Base-by-base conservation (phyloP, 2,888 invertebrate species). In the Leucophenga maculata region DNA sequence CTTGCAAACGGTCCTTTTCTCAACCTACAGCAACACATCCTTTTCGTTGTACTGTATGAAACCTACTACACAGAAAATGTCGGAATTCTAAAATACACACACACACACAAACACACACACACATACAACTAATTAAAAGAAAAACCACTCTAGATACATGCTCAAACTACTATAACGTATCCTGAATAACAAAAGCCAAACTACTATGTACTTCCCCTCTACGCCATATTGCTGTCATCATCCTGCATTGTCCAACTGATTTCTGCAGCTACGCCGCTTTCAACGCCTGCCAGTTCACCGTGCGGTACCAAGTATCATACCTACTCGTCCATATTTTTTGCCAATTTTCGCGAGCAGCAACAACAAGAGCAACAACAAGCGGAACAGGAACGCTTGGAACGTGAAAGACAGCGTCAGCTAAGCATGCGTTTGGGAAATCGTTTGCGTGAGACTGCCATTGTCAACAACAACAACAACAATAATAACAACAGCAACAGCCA, bases 261-360 rank as follows among this genome's bases (percentile, higher is more conserved):
- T 26, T 39, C 71, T 66, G 77, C 82, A 87, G 87, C 87, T 71
- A 87, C 87, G 74, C 87, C 87, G 72, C 79, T 88, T 64, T 87
- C 88, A 70, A 86, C 87, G 72, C 87, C 87, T 71, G 87, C 87
- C 67, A 86, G 86, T 73, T 86, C 87, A 54, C 88, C 87, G 39
- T 87, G 87, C 71, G 87, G 86, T 76, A 87, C 86, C 72, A 87
- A 87, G 73, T 86, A 86, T 72, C 84, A 87, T 70, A 86, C 87
- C 52, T 86, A 86, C 71, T 86, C 87, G 68, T 84, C 86, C 72
- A 86, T 87, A 74, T 87, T 87, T 78, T 87, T 87, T 76, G 87
- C 86, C 75, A 87, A 85, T 73, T 87, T 86, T 70, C 85, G 85
- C 65, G 85, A 87, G 76, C 80, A 87, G 50, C 74, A 74, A 44